Evolutionary conservation across 2,797 vertebrate genomes (phyloP), one percentile per base, ranked within the genome.

Genomic region (Acomys russatus): DNA sequence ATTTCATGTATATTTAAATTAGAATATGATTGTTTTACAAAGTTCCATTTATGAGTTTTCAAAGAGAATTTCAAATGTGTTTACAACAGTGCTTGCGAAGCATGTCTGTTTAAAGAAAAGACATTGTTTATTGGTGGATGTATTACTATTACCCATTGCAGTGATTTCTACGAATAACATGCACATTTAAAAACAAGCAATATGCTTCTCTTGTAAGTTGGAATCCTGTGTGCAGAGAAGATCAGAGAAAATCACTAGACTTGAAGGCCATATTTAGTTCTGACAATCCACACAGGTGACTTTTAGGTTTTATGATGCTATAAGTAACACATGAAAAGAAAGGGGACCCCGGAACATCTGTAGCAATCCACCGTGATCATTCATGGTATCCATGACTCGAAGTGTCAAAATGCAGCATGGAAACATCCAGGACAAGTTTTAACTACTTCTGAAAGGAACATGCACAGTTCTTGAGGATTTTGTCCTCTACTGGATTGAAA

Each of bases 31-130:
- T 94, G 22, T 79, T 51, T 92, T 88, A 38, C 20, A 54, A 88
- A n/a, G 44, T 88, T 33, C 14, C 9, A 49, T 49, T 73, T 74
- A 0, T 35, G 85, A 63, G 3, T 76, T 88, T 74, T 91, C 59
- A 87, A 88, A 94, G 33, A 86, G 15, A 92, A 28, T 77, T 96
- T 89, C 11, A 35, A 51, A 89, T 64, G 25, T 79, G 1, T 87
- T 86, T 92, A 22, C 4, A 35, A 8, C 22, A 14, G 63, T 59
- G 51, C 12, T 74, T 85, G 22, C 30, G 66, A 85, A 51, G 64
- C 10, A 11, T 88, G 11, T 83, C 3, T 30, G 28, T 6, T 59
- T 86, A 11, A 95, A 4, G 91, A 35, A 20, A 84, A 44, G 28
- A 84, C 0, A 12, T 8, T 14, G 33, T 70, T 92, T 49, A 68